These are phyloP conservation scores for Avahi laniger DNA, from an alignment of 2,797 vertebrate genomes.

Conservation along the genomic window DNA sequence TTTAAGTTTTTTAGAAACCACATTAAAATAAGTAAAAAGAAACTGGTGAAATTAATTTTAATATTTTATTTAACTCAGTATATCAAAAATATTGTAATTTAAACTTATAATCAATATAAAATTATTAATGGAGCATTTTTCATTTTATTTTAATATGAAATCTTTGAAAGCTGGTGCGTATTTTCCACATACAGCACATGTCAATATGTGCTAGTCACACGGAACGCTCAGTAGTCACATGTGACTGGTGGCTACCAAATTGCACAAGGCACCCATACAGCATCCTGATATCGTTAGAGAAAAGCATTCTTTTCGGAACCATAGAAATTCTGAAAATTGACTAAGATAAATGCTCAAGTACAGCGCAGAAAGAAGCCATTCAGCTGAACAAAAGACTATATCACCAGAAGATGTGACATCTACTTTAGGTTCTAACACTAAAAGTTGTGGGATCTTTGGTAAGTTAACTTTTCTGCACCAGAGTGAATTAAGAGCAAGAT, in stretches of 20 bases:
- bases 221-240: neutral
- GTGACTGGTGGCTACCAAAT: neutral
- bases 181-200: neutral
- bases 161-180: neutral
- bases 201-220: neutral
- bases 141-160: neutral
- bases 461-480: neutral
- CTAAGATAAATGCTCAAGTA: neutral
- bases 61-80: neutral
- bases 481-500: neutral
- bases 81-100: neutral
- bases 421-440: neutral
- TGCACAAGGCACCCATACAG: neutral
- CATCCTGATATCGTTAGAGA: neutral
- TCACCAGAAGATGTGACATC: neutral
- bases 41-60: constrained; percentile 5
- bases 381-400: neutral
- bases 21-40: constrained; percentile 18
- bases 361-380: neutral
- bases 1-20: constrained; percentile 1
- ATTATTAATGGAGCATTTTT: neutral
- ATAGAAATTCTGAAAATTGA: neutral
- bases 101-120: neutral
- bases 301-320: neutral
- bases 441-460: neutral